These are phyloP conservation scores for Marronus borbonicus DNA, from an alignment of 2,888 invertebrate genomes.

Conservation along the genomic window DNA sequence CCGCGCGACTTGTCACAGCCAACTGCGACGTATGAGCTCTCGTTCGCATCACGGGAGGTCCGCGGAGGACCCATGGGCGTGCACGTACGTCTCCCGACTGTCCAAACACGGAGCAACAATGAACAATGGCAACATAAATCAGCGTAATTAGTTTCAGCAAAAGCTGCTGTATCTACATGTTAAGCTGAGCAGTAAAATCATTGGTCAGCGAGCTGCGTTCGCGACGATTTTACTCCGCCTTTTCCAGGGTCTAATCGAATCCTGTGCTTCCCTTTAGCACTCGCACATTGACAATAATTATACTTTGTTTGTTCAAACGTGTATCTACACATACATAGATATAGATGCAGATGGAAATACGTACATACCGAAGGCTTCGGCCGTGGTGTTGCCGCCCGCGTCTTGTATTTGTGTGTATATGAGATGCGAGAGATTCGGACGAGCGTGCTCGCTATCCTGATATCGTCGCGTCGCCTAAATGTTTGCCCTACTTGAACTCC, in stretches of 20 bases:
- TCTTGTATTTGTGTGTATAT: constrained; percentile 21
- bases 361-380: constrained; percentile 21
- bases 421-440: constrained; percentile 14
- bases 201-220: constrained; percentile 76
- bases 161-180: constrained; percentile 72
- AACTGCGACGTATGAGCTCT: constrained; percentile 44
- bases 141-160: constrained; percentile 89
- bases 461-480: constrained; percentile 21
- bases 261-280: constrained; percentile 56
- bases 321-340: constrained; percentile 30
- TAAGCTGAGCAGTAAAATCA: constrained; percentile 74
- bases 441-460: constrained; percentile 2
- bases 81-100: constrained; percentile 69
- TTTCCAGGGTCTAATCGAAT: constrained; percentile 66
- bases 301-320: constrained; percentile 45
- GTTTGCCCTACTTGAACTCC: background rate
- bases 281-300: constrained; percentile 58
- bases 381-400: background rate
- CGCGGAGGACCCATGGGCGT: constrained; percentile 64
- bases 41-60: constrained; percentile 55
- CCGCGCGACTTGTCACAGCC: constrained; percentile 44
- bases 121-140: constrained; percentile 95
- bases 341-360: constrained; percentile 24
- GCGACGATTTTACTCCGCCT: constrained; percentile 73
- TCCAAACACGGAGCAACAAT: constrained; percentile 81